Base-by-base conservation (phyloP, 2,888 invertebrate genomes). In the Cheiracanthium punctorium region DNA sequence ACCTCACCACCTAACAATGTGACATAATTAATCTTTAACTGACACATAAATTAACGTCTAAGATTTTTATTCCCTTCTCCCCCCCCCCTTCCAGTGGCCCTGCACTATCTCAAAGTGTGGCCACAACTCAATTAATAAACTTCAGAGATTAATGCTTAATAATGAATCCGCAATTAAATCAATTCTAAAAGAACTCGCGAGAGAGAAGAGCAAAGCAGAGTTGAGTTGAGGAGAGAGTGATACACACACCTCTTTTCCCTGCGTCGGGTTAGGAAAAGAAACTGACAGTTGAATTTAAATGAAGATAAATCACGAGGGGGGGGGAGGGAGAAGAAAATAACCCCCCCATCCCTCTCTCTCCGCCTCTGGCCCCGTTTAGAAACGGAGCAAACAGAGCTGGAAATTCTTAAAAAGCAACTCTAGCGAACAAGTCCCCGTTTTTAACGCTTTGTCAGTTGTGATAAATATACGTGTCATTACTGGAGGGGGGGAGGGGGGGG, bases 81-180 rank as follows among this genome's bases (percentile, higher is more conserved):
- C n/a, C n/a, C n/a, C n/a, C n/a, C n/a, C n/a, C n/a, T n/a, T n/a
- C n/a, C n/a, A n/a, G n/a, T n/a, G n/a, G n/a, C n/a, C n/a, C n/a
- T n/a, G n/a, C n/a, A n/a, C n/a, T n/a, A n/a, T n/a, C n/a, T n/a
- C n/a, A n/a, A n/a, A n/a, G n/a, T n/a, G n/a, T 24, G 24, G 4
- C 58, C 58, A 7, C 58, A 58, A 58, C 58, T 58, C 58, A 24
- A 58, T 58, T 58, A 58, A 58, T 58, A 58, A 20, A 58, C 58
- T 58, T 58, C 58, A 58, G 58, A 58, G 24, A 24, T 24, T 58
- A 24, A 58, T 58, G 24, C 24, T 24, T n/a, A n/a, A 24, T 58
- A 58, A 24, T 58, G 58, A 58, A 58, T 24, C 24, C 58, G 58
- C 58, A 58, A 58, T 58, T 58, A 58, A 58, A 58, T 58, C 58